Evolutionary conservation across 1,140 invertebrate species (phyloP).

Genomic region (Sweltsa coloradensis): DNA sequence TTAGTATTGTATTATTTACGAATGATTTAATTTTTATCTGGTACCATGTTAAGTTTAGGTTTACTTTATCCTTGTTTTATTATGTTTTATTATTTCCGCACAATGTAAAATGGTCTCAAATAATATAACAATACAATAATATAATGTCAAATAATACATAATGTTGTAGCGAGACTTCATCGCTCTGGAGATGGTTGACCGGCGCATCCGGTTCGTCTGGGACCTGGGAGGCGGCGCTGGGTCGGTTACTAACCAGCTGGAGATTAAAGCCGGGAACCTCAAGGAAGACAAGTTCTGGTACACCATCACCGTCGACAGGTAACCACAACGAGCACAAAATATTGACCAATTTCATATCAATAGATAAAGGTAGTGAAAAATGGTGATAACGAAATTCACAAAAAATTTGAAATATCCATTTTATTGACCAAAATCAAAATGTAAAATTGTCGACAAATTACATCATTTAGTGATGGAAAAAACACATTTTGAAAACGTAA

Average conservation of each 20-base stretch:
- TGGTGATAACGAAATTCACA: too few relatives aligned
- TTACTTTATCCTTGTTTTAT: too few relatives aligned
- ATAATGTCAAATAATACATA: not conserved
- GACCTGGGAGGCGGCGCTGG: constrained; percentile 57
- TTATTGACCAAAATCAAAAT: too few relatives aligned
- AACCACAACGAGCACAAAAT: too few relatives aligned
- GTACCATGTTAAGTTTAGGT: not conserved
- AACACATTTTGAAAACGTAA: too few relatives aligned
- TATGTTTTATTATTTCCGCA: not conserved
- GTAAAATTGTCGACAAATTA: too few relatives aligned
- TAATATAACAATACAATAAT: not conserved
- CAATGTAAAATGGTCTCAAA: not conserved
- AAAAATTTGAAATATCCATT: too few relatives aligned
- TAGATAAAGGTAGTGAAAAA: too few relatives aligned
- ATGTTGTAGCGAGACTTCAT: constrained; percentile 50
- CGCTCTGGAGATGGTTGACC: constrained; percentile 62
- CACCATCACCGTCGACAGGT: constrained; percentile 51
- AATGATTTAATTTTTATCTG: not conserved
- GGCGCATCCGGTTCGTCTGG: constrained; percentile 63
- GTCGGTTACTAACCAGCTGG: constrained; percentile 44
- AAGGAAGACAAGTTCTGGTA: constrained; percentile 60
- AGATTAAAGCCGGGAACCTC: constrained; percentile 37
- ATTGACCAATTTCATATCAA: too few relatives aligned
- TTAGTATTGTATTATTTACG: too few relatives aligned
- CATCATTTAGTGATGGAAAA: too few relatives aligned